Base-by-base conservation (phyloP, 2,797 vertebrate genomes). In the Lutjanus argentimaculatus region DNA sequence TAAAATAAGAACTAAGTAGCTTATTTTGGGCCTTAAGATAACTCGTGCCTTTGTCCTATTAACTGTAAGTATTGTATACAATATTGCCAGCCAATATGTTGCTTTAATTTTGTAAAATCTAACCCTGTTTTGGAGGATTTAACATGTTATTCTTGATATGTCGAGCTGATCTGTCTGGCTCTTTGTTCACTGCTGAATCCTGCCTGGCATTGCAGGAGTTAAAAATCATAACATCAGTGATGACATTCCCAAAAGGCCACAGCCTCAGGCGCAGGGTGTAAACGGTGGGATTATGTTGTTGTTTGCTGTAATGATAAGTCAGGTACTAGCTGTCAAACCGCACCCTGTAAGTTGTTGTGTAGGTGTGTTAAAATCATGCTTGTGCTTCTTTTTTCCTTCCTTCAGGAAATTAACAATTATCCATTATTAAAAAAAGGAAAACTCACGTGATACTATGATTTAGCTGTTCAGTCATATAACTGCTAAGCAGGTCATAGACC, bases 261-360 rank as follows among this genome's bases (percentile, higher is more conserved):
- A 6, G 63, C 57, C 57, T 66, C 22, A 48, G 75, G 52, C 77
- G 10, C 12, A 7, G 55, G 6, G 21, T 57, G 19, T 78, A 77
- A 84, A 67, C 84, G 79, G 48, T 48, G 17, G 58, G 72, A 80
- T 84, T 68, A 72, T 67, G 48, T 48, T 77, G 65, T 74, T 75
- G 61, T 78, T 56, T 79, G 56, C 52, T 75, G 19, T 67, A 64
- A 70, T 68, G 45, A 78, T 62, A 75, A 51, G 16, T 77, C 69
- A 7, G 22, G 66, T 45, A 52, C 45, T 16, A 9, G 30, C 36
- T 86, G 70, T 65, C 52, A 72, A 21, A 77, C 85, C 80, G 67
- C 88, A 77, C 79, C 86, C 72, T 15, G 78, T 7, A 74, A 74
- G 2, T 36, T 46, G 16, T 30, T 55, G 8, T 36, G 30, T 8